Base-by-base conservation (phyloP, 2,888 invertebrate genomes). In the Ceraclea dissimilis region DNA sequence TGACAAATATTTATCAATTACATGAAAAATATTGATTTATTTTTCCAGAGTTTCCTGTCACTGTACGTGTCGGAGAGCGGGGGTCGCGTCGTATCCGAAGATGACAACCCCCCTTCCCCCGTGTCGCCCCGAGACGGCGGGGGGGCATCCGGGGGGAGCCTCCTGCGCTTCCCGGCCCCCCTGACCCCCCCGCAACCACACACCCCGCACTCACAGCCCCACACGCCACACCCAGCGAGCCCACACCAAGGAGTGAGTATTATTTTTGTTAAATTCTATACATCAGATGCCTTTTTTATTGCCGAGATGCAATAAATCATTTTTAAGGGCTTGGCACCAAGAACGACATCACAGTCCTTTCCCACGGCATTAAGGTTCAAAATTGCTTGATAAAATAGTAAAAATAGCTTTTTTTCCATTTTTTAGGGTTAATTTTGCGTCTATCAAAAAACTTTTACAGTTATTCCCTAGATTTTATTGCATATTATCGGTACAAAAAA, bases 41-140 rank as follows among this genome's bases (percentile, higher is more conserved):
- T 56, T 65, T 65, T 63, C 1, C 67, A 88, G 85, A 84, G 90
- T 0, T 96, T 96, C 71, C 76, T 97, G 26, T 92, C 90, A 10
- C 90, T 95, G 70, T 96, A 94, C 69, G 93, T 94, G 1, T 95
- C 96, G 66, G 95, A 96, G 67, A 87, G 84, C 56, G 90, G 90
- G n/a, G 73, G 85, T 1, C 78, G 90, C 57, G 88, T 93, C 1
- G 86, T 94, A 64, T 92, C 92, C 1, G 96, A 96, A 70, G 96
- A 97, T 67, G 96, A 97, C 68, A 95, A 96, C 74, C 96, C 96
- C 1, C 92, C 95, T 0, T 95, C 95, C 0, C 96, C 96, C 0
- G 86, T 93, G 65, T 85, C 90, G 0, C 85, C 90, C 69, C 90
- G 92, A 71, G 84, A 82, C 59, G 75, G 84, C 48, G 81, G 83